Evolutionary conservation across 2,113 vertebrate species (phyloP), one percentile per base, ranked within the genome.

Genomic region (Labrus mixtus): DNA sequence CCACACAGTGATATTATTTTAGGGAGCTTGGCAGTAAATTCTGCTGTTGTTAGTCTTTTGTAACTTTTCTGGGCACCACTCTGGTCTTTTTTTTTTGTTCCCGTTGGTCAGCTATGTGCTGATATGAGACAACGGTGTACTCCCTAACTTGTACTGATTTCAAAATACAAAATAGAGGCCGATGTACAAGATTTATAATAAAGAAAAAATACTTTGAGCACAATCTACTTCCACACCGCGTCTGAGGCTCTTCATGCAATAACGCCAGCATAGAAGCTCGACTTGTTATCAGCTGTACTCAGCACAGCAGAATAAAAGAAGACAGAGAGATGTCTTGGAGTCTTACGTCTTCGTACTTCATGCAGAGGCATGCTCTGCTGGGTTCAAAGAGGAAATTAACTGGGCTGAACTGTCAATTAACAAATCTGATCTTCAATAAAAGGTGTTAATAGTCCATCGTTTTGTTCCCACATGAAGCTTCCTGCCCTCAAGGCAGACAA

Each of bases 371-470:
- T 19, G 39, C 36, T 74, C 19, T 39, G 10, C 33, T 51, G 68
- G 13, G 41, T 4, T 20, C 45, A 41, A 60, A 36, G 61, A 45
- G 66, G 20, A 80, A 81, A 77, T 74, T n/a, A 73, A 81, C 55
- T 22, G 48, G 22, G 23, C 36, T 54, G 56, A 81, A 70, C 25
- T 55, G 68, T 63, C 77, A 86, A 85, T 85, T 81, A 83, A 71
- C 61, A 76, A 80, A 76, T 69, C 46, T 43, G 33, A 77, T 86
- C 59, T 53, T 48, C 50, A 37, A 22, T 64, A 57, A 79, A 78
- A 82, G 56, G 83, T 82, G 81, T 68, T 84, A 84, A 90, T 79
- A 54, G 69, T 76, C 51, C 19, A 19, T 67, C 4, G n/a, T 33
- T 62, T 51, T 59, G 60, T 36, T 73, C 53, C 51, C 51, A 76